phyloP scores from a whole-genome alignment of 2,113 vertebrate genomes.

The Nothocercus julius region DNA sequence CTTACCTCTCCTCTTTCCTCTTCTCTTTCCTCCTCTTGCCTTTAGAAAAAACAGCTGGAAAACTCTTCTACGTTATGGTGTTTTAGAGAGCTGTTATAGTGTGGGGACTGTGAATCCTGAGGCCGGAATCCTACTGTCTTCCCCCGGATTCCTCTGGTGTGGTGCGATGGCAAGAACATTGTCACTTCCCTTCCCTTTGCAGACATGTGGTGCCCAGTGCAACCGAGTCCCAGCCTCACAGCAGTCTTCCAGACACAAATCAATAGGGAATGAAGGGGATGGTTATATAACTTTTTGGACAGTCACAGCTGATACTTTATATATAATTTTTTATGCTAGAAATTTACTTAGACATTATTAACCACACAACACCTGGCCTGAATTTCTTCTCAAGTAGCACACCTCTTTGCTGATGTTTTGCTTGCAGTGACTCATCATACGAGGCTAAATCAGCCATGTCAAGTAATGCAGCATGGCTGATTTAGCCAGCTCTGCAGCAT shows the following conservation, averaged over 20 bases:
- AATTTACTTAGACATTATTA: neutral
- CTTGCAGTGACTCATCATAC: slow-evolving; percentile 68
- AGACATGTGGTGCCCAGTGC: neutral
- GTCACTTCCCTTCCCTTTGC: neutral
- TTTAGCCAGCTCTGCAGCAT: slow-evolving; percentile 58
- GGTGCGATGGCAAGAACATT: neutral
- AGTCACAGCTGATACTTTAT: neutral
- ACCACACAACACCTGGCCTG: neutral
- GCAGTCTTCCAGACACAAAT: neutral
- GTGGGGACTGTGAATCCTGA: neutral
- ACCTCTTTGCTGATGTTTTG: slow-evolving; percentile 50
- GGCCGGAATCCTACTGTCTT: neutral
- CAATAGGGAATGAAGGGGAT: neutral
- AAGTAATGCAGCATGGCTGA: slow-evolving; percentile 64
- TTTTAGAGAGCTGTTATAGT: neutral
- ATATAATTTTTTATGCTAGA: no score
- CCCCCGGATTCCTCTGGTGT: rapidly evolving
- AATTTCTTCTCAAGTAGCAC: slow-evolving; percentile 23
- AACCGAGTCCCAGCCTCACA: rapidly evolving
- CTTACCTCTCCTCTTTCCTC: neutral
- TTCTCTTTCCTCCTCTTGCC: neutral
- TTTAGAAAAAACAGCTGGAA: neutral
- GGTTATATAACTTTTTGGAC: neutral
- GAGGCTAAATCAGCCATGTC: slow-evolving; percentile 61
- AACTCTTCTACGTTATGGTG: neutral